Conservation (phyloP, 2,888 invertebrate genomes). For the Oligia strigilis region DNA sequence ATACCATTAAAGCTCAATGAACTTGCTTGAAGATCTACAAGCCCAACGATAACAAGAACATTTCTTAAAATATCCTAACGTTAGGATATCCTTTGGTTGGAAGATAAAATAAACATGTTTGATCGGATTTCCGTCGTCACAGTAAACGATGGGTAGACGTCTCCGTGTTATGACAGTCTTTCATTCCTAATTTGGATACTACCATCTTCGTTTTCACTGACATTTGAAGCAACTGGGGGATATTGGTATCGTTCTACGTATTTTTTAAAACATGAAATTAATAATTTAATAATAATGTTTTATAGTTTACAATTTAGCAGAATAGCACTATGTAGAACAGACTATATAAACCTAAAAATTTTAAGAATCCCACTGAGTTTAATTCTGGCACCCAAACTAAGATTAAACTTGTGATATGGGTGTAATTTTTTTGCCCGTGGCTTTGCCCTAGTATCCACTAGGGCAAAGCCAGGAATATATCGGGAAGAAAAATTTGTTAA, state of each 20-base stretch:
- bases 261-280: background rate
- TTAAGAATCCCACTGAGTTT: no score
- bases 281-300: no score
- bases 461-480: background rate
- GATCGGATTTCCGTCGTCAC: slow-evolving; percentile 56
- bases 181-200: slow-evolving; percentile 40
- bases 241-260: background rate
- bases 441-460: background rate
- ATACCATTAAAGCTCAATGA: background rate
- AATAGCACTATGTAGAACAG: no score
- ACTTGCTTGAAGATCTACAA: slow-evolving; percentile 9
- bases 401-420: no score
- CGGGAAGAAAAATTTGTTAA: background rate
- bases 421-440: background rate
- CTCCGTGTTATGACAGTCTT: slow-evolving; percentile 24
- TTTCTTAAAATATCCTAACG: slow-evolving; percentile 49
- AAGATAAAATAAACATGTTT: slow-evolving; percentile 56
- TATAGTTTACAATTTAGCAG: no score
- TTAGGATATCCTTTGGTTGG: slow-evolving; percentile 54
- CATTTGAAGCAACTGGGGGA: background rate
- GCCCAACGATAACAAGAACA: slow-evolving; percentile 4
- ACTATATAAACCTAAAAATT: no score
- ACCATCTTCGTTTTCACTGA: slow-evolving; percentile 6
- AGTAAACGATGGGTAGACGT: slow-evolving; percentile 16
- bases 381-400: no score